phyloP scores from a whole-genome alignment of 2,888 invertebrate genomes.

The Periphyllus acericola region DNA sequence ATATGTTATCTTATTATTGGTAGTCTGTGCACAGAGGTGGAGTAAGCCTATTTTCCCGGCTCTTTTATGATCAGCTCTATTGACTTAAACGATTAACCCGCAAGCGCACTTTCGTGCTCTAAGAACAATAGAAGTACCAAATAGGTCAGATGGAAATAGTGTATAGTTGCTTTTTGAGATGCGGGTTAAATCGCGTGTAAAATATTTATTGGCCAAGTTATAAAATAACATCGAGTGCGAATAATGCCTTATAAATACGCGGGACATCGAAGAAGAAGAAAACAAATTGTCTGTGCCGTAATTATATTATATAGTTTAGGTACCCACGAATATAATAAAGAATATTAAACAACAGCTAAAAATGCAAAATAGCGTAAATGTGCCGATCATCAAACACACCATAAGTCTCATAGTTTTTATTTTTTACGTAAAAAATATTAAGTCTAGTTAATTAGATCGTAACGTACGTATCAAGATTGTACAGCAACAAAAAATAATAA shows the following conservation, averaged over 20 bases:
- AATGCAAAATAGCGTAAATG: too few relatives aligned
- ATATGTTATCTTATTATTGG: not conserved
- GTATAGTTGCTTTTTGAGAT: not conserved
- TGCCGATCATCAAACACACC: too few relatives aligned
- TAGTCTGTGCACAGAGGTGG: not conserved
- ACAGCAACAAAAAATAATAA: too few relatives aligned
- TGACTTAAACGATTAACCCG: not conserved
- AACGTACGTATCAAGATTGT: too few relatives aligned
- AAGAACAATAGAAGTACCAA: constrained; percentile 9
- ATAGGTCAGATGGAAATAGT: constrained; percentile 35
- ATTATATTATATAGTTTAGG: not conserved
- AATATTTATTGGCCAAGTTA: constrained; percentile 26
- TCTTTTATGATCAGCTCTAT: not conserved
- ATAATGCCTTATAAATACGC: not conserved
- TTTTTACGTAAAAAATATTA: too few relatives aligned
- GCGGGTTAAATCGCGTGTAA: constrained; percentile 18
- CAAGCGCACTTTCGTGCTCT: not conserved
- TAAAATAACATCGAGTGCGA: not conserved
- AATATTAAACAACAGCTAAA: too few relatives aligned
- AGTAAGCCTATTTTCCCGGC: not conserved
- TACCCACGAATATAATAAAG: too few relatives aligned
- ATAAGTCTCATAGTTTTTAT: too few relatives aligned
- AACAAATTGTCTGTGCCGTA: not conserved
- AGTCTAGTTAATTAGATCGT: too few relatives aligned
- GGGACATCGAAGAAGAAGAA: not conserved